A percentile compares a stretch with the other conserved stretches of the same genome.
Evolutionary conservation across 1,140 invertebrate genomes (phyloP).

Genomic region (Lerema accius): DNA sequence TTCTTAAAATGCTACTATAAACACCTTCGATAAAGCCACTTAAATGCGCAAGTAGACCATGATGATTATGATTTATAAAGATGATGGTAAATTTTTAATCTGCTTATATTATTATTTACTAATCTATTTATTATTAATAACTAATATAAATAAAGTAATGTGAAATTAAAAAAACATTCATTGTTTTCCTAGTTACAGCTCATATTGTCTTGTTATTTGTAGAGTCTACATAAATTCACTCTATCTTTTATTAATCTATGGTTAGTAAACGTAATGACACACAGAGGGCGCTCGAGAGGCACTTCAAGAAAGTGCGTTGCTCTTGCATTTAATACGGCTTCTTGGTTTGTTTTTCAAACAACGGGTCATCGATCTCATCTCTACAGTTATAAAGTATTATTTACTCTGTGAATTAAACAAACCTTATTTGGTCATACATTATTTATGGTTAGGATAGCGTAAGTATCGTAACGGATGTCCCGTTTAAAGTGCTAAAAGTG

Average conservation of each 20-base stretch:
- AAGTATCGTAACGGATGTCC: constrained; percentile 20
- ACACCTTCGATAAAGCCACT: too few species aligned
- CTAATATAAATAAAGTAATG: too few species aligned
- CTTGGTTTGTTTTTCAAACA: constrained; percentile 14
- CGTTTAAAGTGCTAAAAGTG: constrained; percentile 4
- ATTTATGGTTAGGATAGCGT: constrained; percentile 13
- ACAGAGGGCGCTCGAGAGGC: constrained; percentile 7
- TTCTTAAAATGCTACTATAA: too few species aligned
- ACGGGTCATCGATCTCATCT: constrained; percentile 9
- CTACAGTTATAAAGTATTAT: constrained; percentile 30
- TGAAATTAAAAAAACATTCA: too few species aligned
- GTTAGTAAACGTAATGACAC: background rate
- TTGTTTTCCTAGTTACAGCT: too few species aligned
- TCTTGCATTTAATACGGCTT: background rate
- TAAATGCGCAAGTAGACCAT: too few species aligned
- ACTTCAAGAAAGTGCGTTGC: constrained; percentile 21
- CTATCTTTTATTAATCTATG: background rate
- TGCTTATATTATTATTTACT: too few species aligned
- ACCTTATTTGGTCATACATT: constrained; percentile 19
- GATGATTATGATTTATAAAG: too few species aligned
- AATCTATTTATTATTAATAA: too few species aligned
- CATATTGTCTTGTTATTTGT: too few species aligned
- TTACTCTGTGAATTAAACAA: constrained; percentile 18
- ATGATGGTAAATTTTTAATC: too few species aligned
- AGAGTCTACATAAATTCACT: too few species aligned